A percentile compares a stretch with the other conserved stretches of the same genome.
These are phyloP conservation scores for Arctia plantaginis DNA, from an alignment of 2,888 invertebrate species.

Conservation along the genomic window DNA sequence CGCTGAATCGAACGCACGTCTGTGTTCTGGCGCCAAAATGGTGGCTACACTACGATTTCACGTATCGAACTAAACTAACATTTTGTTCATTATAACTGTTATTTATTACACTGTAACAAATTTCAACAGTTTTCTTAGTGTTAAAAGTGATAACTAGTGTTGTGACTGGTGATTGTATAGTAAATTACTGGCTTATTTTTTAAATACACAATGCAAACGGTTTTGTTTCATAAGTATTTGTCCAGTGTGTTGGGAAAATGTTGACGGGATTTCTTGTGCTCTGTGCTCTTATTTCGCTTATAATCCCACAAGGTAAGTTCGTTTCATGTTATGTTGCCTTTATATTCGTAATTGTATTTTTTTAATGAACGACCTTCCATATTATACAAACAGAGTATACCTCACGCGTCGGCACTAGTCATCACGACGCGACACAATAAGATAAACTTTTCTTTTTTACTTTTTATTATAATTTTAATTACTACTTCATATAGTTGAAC, in stretches of 20 bases:
- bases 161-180: slow-evolving; percentile 63
- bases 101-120: slow-evolving; percentile 60
- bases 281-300: slow-evolving; percentile 67
- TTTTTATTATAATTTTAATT: neutral
- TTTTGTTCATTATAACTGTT: slow-evolving; percentile 58
- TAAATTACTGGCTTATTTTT: slow-evolving; percentile 57
- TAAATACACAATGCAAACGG: slow-evolving; percentile 76
- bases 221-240: slow-evolving; percentile 70
- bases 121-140: slow-evolving; percentile 65
- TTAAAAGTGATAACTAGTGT: slow-evolving; percentile 61
- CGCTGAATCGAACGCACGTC: slow-evolving; percentile 63
- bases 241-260: slow-evolving; percentile 77
- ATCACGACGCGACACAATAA: neutral
- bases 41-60: slow-evolving; percentile 58
- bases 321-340: neutral
- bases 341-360: neutral
- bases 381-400: neutral
- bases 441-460: neutral
- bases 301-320: slow-evolving; percentile 74
- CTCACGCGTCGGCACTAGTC: neutral
- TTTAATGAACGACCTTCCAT: slow-evolving; percentile 8
- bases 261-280: slow-evolving; percentile 76
- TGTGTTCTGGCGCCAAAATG: slow-evolving; percentile 65
- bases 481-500: neutral
- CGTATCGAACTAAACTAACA: slow-evolving; percentile 45